Conservation (phyloP, 92 coral and sea anemone genomes). For the Umimayanthus kanabou region DNA sequence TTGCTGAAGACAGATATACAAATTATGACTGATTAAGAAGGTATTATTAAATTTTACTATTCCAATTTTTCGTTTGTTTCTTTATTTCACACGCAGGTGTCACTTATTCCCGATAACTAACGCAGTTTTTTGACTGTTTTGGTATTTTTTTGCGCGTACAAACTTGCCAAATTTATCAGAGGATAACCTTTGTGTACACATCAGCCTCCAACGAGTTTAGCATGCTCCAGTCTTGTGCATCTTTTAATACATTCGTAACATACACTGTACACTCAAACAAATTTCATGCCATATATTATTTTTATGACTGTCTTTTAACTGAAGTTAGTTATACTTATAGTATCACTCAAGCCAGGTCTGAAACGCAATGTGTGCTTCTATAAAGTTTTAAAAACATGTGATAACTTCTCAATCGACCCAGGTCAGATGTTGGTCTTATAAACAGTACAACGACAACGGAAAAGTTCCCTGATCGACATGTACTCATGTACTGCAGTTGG, state of each 20-base stretch:
- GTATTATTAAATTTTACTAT: neutral
- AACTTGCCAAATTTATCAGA: neutral
- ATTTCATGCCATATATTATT: neutral
- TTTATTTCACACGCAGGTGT: neutral
- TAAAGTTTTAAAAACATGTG: neutral
- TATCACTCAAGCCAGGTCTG: neutral
- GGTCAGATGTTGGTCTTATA: neutral
- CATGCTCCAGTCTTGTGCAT: neutral
- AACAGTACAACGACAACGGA: neutral
- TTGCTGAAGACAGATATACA: neutral
- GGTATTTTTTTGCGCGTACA: neutral
- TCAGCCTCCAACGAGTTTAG: neutral
- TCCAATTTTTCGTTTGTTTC: neutral
- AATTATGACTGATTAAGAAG: neutral
- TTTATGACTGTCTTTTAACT: neutral
- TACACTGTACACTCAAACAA: neutral
- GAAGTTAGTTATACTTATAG: too few species aligned
- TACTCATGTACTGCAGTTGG: neutral
- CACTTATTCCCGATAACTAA: neutral
- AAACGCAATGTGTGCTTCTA: neutral
- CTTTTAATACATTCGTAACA: neutral
- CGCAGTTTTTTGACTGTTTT: neutral
- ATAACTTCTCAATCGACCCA: too few species aligned
- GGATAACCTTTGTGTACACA: neutral
- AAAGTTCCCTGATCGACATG: neutral